Evolutionary conservation across 2,888 invertebrate genomes (phyloP).

Genomic region (Microchrysa polita): DNA sequence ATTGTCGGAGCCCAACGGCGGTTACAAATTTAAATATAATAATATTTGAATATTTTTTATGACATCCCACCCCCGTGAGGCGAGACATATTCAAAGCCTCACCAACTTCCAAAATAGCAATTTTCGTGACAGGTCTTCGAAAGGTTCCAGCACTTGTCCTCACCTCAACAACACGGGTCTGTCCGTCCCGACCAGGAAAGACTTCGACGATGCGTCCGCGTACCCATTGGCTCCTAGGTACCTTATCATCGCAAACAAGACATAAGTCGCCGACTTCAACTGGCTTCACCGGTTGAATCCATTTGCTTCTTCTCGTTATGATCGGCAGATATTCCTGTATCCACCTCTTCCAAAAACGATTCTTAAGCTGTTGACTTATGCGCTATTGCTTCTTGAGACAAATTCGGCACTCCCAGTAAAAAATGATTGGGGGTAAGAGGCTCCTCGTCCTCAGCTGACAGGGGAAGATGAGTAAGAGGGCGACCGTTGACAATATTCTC

Average conservation of each 20-base stretch:
- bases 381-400: too few relatives aligned
- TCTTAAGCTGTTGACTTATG: too few relatives aligned
- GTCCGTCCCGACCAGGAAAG: neutral
- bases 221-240: neutral
- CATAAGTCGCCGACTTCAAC: neutral
- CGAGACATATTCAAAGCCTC: neutral
- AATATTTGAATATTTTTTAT: too few relatives aligned
- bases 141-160: neutral
- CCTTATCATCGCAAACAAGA: neutral
- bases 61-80: neutral
- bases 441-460: conserved; percentile 31
- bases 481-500: conserved; percentile 48
- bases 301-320: neutral
- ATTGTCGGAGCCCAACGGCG: too few relatives aligned
- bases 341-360: too few relatives aligned
- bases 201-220: neutral
- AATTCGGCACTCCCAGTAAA: conserved; percentile 22
- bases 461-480: neutral
- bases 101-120: neutral
- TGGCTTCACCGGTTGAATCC: neutral
- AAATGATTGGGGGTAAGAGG: conserved; percentile 45
- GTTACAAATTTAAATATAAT: too few relatives aligned
- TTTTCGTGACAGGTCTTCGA: neutral
- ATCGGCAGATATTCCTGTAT: neutral
- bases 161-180: neutral